phyloP scores from a whole-genome alignment of 2,797 vertebrate species.

The Periophthalmus magnuspinnatus region DNA sequence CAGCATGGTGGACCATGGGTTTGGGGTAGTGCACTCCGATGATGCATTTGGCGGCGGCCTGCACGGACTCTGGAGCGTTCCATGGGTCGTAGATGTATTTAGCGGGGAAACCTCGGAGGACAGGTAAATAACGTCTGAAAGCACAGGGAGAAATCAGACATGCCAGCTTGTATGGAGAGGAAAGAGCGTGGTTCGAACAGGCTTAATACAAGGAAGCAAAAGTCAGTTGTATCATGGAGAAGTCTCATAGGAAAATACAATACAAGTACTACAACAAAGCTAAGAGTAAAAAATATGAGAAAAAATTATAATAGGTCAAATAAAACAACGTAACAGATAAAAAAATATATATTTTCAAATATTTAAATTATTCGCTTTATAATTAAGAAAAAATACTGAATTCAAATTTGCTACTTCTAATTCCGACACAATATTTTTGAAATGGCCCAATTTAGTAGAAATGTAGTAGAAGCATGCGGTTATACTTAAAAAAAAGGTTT shows the following conservation, averaged over 20 bases:
- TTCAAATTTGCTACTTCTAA: not conserved
- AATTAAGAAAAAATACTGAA: not conserved
- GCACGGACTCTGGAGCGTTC: conserved; percentile 78
- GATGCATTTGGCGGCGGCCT: conserved; percentile 74
- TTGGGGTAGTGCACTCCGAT: conserved; percentile 80
- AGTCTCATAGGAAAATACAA: not conserved
- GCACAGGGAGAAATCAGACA: conserved; percentile 68
- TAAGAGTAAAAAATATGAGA: not conserved
- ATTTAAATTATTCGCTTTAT: not conserved
- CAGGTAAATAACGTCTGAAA: conserved; percentile 81
- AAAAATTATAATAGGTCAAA: not conserved
- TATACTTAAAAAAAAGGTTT: conserved; percentile 30
- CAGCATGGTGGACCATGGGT: conserved; percentile 81
- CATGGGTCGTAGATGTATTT: conserved; percentile 83
- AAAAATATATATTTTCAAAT: not conserved
- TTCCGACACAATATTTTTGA: not conserved
- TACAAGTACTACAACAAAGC: not conserved
- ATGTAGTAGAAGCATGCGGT: conserved; percentile 37
- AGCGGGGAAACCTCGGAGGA: conserved; percentile 80
- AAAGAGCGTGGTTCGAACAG: conserved; percentile 2
- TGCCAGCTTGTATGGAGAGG: conserved; percentile 32
- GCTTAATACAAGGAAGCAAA: not conserved
- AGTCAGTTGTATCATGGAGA: not conserved
- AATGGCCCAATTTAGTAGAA: conserved; percentile 16
- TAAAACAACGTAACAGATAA: not conserved